Conservation (phyloP, 2,113 vertebrate genomes). For the Petromus typicus region DNA sequence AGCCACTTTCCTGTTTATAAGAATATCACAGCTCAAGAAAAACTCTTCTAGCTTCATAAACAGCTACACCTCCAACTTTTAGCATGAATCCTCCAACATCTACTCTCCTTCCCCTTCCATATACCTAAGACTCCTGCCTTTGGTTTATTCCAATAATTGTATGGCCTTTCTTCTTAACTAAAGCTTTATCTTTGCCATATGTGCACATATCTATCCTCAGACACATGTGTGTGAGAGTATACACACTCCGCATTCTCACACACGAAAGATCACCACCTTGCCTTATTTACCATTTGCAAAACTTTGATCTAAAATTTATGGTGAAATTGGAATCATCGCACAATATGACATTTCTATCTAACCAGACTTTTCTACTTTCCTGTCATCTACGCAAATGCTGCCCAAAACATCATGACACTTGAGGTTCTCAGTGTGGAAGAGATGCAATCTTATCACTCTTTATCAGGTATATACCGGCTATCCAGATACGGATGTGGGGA, state of each 20-base stretch:
- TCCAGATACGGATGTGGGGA: not conserved
- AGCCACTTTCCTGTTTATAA: not conserved
- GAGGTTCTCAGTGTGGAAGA: not conserved
- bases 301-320: not conserved
- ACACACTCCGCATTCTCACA: not conserved
- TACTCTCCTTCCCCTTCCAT: not conserved
- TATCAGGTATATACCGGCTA: slow-evolving; percentile 38
- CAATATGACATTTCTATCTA: not conserved
- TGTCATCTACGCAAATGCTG: not conserved
- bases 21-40: not conserved
- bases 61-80: not conserved
- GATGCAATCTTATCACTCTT: not conserved
- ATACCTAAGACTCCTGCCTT: not conserved
- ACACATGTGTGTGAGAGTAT: not conserved
- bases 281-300: not conserved
- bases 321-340: not conserved
- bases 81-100: not conserved
- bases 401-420: slow-evolving; percentile 12
- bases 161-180: slow-evolving; percentile 21
- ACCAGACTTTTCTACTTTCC: not conserved
- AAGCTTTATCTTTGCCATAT: slow-evolving; percentile 46
- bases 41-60: not conserved
- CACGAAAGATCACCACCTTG: not conserved
- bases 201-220: not conserved
- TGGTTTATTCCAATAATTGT: not conserved